Conservation (phyloP, 2,113 vertebrate genomes). For the Motacilla alba region DNA sequence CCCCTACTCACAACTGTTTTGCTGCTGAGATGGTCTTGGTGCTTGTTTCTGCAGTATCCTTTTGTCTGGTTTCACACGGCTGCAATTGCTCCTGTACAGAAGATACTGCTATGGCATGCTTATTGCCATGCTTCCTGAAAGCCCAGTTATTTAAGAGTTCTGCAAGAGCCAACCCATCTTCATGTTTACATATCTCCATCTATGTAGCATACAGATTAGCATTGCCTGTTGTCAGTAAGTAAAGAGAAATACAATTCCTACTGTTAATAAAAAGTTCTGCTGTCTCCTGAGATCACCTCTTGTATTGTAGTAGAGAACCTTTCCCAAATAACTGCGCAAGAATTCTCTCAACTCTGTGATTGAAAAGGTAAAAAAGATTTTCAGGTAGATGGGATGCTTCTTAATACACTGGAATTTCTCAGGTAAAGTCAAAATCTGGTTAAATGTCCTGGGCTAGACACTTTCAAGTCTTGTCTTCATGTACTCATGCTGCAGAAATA, state of each 20-base stretch:
- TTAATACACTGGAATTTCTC: background rate
- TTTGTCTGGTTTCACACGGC: background rate
- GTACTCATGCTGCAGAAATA: background rate
- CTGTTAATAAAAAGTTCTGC: background rate
- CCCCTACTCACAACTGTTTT: background rate
- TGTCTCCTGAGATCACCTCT: background rate
- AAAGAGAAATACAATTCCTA: background rate
- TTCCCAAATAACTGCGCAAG: background rate
- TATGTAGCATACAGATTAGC: accelerated
- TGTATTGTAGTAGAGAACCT: accelerated
- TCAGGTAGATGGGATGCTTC: background rate
- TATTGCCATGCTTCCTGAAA: background rate
- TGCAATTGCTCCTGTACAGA: background rate
- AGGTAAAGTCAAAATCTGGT: background rate
- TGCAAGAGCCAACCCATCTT: background rate
- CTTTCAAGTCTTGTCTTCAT: background rate
- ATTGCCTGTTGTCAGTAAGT: background rate
- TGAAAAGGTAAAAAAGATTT: background rate
- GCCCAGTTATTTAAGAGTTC: background rate
- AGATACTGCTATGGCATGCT: background rate
- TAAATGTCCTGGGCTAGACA: background rate
- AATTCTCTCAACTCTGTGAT: background rate
- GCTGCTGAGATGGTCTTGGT: background rate
- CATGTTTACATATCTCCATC: accelerated
- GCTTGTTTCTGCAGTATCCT: background rate